A percentile compares a stretch with the other conserved stretches of the same genome.
Conservation (phyloP, 2,113 vertebrate species). For the Okapia johnstoni region DNA sequence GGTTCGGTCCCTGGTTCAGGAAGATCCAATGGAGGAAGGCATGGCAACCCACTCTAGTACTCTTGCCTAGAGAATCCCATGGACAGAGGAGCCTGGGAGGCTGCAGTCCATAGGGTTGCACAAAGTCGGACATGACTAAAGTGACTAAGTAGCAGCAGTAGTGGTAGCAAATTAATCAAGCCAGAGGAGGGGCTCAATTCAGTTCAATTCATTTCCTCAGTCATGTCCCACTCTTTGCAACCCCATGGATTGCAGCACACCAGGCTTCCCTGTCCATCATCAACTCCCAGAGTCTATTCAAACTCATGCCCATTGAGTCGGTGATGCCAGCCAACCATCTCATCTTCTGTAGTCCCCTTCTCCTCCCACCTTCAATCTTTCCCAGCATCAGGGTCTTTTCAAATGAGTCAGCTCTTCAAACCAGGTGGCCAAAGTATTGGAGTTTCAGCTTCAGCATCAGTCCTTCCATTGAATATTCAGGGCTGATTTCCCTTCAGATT, state of each 20-base stretch:
- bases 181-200: not conserved
- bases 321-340: not conserved
- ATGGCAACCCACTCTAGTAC: not conserved
- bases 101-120: not conserved
- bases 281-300: not conserved
- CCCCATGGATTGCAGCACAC: not conserved
- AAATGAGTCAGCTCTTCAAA: not conserved
- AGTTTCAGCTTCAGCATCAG: not conserved
- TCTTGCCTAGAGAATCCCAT: not conserved
- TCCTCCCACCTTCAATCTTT: not conserved
- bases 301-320: fast-evolving
- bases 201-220: not conserved
- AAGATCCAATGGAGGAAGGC: not conserved
- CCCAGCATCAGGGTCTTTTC: not conserved
- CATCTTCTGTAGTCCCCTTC: not conserved
- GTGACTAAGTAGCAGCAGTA: not conserved
- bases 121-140: not conserved
- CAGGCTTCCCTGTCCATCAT: not conserved
- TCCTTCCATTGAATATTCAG: not conserved
- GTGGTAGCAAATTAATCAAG: not conserved
- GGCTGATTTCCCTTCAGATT: not conserved
- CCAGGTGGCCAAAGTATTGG: not conserved
- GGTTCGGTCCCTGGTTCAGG: fast-evolving
- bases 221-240: fast-evolving
- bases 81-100: not conserved